phyloP scores from a whole-genome alignment of 2,113 vertebrate genomes.

The Bos taurus region DNA sequence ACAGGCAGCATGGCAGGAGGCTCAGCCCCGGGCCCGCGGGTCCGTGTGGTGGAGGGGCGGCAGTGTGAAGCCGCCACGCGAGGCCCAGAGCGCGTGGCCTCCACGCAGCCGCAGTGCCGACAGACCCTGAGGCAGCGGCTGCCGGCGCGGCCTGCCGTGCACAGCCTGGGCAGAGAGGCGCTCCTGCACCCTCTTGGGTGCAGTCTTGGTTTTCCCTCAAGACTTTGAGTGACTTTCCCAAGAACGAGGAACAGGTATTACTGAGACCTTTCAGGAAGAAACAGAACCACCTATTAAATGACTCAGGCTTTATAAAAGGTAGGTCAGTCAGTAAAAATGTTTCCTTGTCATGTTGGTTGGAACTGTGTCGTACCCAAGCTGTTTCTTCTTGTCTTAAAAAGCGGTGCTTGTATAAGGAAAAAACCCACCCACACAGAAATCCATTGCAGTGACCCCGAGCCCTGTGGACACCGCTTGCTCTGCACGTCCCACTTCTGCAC shows the following conservation, averaged over 20 bases:
- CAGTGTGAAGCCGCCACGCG: neutral
- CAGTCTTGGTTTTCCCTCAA: neutral
- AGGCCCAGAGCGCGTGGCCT: neutral
- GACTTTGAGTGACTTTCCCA: neutral
- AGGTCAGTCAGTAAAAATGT: neutral
- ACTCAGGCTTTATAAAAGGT: conserved; percentile 40
- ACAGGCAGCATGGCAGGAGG: neutral
- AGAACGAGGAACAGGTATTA: neutral
- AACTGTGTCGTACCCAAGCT: conserved; percentile 73
- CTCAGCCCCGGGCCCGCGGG: neutral
- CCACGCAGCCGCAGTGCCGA: neutral
- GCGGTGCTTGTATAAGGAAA: conserved; percentile 62
- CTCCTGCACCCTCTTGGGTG: neutral
- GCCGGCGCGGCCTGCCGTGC: neutral
- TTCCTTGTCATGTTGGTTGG: conserved; percentile 23
- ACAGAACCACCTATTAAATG: conserved; percentile 21
- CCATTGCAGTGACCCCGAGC: conserved; percentile 73
- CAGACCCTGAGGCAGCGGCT: accelerated
- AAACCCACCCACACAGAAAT: conserved; percentile 72
- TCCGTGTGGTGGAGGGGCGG: neutral
- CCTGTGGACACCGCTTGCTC: conserved; percentile 83
- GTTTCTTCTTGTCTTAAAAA: conserved; percentile 64
- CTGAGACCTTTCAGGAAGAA: neutral
- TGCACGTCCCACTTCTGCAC: conserved; percentile 82
- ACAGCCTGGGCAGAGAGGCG: neutral